Evolutionary conservation across 2,797 vertebrate species (phyloP).

Genomic region (Philypnodon macrostomus): DNA sequence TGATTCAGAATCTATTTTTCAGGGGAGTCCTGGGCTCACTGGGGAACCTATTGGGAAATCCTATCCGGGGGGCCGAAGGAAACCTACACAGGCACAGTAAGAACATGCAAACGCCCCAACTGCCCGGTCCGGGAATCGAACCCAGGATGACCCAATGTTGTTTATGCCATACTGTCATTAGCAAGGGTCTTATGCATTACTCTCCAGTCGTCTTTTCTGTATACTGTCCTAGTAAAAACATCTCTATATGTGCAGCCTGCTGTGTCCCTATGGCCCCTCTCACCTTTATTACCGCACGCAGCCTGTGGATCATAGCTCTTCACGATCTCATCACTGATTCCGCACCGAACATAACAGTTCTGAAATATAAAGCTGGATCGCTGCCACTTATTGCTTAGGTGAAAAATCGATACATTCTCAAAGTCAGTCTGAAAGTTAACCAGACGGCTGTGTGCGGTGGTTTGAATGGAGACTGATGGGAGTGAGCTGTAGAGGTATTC

Average conservation of each 20-base stretch:
- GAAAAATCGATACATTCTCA: slow-evolving; percentile 33
- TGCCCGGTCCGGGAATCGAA: too few species aligned
- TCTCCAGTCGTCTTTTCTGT: too few species aligned
- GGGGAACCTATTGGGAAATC: too few species aligned
- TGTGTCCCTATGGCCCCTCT: slow-evolving; percentile 2
- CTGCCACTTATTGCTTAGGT: slow-evolving; percentile 27
- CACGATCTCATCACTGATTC: slow-evolving; percentile 11
- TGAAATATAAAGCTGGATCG: slow-evolving; percentile 19
- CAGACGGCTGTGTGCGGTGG: slow-evolving; percentile 3
- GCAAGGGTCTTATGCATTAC: too few species aligned
- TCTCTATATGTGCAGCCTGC: not conserved
- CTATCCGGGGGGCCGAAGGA: too few species aligned
- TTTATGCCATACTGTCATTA: too few species aligned
- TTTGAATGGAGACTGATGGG: slow-evolving; percentile 5
- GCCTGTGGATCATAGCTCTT: slow-evolving; percentile 6
- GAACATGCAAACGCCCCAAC: too few species aligned
- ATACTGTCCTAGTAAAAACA: too few species aligned
- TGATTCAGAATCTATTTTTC: too few species aligned
- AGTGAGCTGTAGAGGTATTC: slow-evolving; percentile 3
- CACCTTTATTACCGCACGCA: not conserved
- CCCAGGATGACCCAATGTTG: too few species aligned
- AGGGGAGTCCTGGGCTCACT: too few species aligned
- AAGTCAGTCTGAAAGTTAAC: slow-evolving; percentile 19
- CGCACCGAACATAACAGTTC: slow-evolving; percentile 2
- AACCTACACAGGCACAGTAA: too few species aligned